Evolutionary conservation across 2,888 invertebrate species (phyloP).

Genomic region (Mythimna impura): DNA sequence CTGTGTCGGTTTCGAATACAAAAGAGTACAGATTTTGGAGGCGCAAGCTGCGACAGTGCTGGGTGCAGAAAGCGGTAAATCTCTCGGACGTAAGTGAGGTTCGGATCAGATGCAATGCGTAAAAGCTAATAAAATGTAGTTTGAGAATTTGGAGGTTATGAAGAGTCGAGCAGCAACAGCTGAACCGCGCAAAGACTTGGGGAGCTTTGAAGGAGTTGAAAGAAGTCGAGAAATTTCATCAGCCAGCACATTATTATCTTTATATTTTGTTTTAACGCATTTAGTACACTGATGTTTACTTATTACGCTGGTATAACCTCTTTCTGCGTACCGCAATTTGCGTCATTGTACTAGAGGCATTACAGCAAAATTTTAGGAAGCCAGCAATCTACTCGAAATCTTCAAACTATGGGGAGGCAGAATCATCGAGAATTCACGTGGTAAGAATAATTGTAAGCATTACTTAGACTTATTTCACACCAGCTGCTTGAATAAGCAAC

Average conservation of each 20-base stretch:
- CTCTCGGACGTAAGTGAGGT: background rate
- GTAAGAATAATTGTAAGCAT: background rate
- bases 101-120: background rate
- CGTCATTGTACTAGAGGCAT: constrained; percentile 2
- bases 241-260: too few relatives aligned
- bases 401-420: background rate
- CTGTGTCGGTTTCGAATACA: background rate
- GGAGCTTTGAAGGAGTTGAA: background rate
- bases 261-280: too few relatives aligned
- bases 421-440: background rate
- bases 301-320: too few relatives aligned
- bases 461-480: background rate
- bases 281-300: too few relatives aligned
- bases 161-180: too few relatives aligned
- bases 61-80: background rate
- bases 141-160: background rate
- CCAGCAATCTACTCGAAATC: background rate
- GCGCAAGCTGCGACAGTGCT: background rate
- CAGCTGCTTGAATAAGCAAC: background rate
- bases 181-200: background rate
- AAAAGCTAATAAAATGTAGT: background rate
- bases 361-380: background rate
- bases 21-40: background rate
- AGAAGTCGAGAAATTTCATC: background rate
- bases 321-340: background rate